These are phyloP conservation scores for Pagrus major DNA, from an alignment of 2,113 vertebrate genomes.

Conservation along the genomic window DNA sequence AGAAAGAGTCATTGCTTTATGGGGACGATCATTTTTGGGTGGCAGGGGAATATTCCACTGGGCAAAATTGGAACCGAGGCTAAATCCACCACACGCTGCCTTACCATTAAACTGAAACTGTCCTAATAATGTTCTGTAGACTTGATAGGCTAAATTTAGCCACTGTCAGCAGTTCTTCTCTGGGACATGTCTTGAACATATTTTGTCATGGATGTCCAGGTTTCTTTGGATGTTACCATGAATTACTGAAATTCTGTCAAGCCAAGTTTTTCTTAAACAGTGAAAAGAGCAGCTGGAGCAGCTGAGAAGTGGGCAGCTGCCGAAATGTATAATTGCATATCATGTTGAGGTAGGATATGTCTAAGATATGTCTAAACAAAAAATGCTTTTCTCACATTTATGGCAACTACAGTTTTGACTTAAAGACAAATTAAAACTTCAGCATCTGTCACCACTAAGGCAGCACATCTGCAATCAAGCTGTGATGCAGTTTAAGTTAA, in stretches of 20 bases:
- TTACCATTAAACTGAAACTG: neutral
- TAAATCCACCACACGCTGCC: neutral
- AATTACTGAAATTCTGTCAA: slow-evolving; percentile 1
- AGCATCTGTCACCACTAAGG: slow-evolving; percentile 26
- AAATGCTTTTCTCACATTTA: neutral
- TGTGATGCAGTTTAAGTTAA: slow-evolving; percentile 6
- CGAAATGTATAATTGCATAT: neutral
- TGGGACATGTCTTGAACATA: neutral
- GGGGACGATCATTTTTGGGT: too few relatives aligned
- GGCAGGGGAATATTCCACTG: too few relatives aligned
- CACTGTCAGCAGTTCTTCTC: neutral
- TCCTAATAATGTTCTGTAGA: neutral
- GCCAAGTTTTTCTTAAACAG: neutral
- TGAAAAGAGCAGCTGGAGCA: neutral
- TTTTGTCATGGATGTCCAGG: neutral
- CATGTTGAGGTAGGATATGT: slow-evolving; percentile 8
- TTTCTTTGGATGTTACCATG: neutral
- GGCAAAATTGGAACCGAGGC: too few relatives aligned
- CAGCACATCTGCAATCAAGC: slow-evolving; percentile 1
- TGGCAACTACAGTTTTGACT: neutral
- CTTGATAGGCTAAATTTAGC: neutral
- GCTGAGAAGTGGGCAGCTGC: neutral
- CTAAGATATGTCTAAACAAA: neutral
- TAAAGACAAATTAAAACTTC: slow-evolving; percentile 46
- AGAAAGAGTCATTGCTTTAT: too few relatives aligned